Percentiles rank a stretch among this genome's conserved stretches.
Evolutionary conservation across 2,113 vertebrate species (phyloP).

Genomic region (Neoarius graeffei): DNA sequence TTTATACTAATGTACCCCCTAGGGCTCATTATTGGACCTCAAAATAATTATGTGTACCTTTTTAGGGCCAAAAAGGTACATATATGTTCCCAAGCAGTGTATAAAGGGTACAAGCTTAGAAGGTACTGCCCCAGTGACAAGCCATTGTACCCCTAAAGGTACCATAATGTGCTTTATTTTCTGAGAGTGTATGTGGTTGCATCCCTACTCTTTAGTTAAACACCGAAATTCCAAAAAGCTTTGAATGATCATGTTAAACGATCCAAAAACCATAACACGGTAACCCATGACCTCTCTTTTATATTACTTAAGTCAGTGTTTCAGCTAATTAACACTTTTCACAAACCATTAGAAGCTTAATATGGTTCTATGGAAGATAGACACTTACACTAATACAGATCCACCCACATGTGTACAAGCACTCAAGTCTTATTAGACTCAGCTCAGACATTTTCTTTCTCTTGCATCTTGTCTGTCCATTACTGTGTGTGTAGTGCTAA

Average conservation of each 20-base stretch:
- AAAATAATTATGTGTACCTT: too few relatives aligned
- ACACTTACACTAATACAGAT: not conserved
- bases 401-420: not conserved
- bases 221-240: not conserved
- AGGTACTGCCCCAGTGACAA: too few relatives aligned
- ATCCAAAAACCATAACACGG: not conserved
- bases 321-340: not conserved
- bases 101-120: too few relatives aligned
- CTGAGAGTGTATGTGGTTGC: not conserved
- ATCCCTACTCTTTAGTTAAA: not conserved
- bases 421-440: not conserved
- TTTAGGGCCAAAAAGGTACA: too few relatives aligned
- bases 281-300: not conserved
- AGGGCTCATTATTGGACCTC: too few relatives aligned
- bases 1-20: too few relatives aligned
- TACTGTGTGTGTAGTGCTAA: slow-evolving; percentile 79
- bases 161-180: too few relatives aligned
- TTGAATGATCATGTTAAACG: not conserved
- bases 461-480: not conserved
- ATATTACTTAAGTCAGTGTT: not conserved
- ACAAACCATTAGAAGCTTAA: not conserved
- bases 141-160: too few relatives aligned
- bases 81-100: too few relatives aligned
- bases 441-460: not conserved
- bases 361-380: too few relatives aligned